phyloP scores from a whole-genome alignment of 2,797 vertebrate species.

The Tragopan temminckii region DNA sequence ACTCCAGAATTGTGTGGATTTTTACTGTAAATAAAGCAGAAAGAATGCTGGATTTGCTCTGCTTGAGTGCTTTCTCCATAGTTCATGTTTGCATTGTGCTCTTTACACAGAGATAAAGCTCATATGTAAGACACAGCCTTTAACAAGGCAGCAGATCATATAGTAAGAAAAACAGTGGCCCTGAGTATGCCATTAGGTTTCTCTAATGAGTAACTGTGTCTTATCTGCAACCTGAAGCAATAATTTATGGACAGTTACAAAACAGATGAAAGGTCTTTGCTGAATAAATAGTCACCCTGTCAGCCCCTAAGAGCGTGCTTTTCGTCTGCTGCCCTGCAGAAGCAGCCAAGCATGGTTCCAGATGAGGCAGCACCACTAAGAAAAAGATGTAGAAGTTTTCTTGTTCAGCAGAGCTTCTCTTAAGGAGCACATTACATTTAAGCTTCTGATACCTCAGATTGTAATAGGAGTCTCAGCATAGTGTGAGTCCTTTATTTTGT shows the following conservation, averaged over 20 bases:
- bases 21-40: neutral
- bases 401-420: neutral
- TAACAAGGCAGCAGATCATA: neutral
- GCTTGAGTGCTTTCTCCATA: neutral
- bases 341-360: neutral
- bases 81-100: neutral
- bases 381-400: neutral
- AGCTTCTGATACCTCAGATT: neutral
- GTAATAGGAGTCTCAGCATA: neutral
- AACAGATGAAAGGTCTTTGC: conserved; percentile 56
- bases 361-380: neutral
- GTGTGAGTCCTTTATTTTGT: neutral
- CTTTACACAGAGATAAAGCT: neutral
- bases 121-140: neutral
- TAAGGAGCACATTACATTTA: rapidly evolving
- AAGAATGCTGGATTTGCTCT: neutral
- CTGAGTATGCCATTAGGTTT: neutral
- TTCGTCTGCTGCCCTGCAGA: neutral
- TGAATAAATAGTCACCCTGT: conserved; percentile 39
- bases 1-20: neutral
- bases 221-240: conserved; percentile 63
- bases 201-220: conserved; percentile 28
- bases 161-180: neutral
- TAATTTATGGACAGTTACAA: conserved; percentile 46
- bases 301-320: neutral